Base-by-base conservation (phyloP, 2,888 invertebrate species). In the Eupsilia transversa region DNA sequence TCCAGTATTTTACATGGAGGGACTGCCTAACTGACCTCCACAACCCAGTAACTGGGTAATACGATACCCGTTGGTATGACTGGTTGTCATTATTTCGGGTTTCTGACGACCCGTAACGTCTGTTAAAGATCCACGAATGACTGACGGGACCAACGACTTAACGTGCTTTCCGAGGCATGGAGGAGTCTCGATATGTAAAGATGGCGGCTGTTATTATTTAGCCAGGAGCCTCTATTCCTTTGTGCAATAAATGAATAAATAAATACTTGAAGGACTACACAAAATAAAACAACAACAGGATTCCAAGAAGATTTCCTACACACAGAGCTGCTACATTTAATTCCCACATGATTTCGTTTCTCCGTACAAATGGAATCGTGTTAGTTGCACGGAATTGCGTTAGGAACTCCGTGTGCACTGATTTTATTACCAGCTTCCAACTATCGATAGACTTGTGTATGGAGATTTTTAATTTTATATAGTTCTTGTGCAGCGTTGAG, bases 301-400 rank as follows among this genome's bases (percentile, higher is more conserved):
- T 46, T 54, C 7, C 49, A 66, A 30, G 56, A 63, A 20, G 9
- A 23, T 14, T 3, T 33, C 7, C 46, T 33, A 14, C 33, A 35
- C 23, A 43, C 3, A 49, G 35, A 41, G 17, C 23, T 43, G 27
- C 59, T 68, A 27, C 41, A 57, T 74, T 43, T 63, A 72, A 80
- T 74, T 82, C 79, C 80, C 68, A 27, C 46, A 38, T 38, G 52
- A 74, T 49, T 59, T 56, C 68, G 14, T 56, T 70, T 71, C 70
- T 66, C 46, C 35, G 27, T 56, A 63, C 80, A 80, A 82, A 82
- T 74, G 67, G 71, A 79, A 74, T 72, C 54, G 59, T 60, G 73
- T 81, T 83, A 71, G 49, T 77, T 77, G 68, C 56, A 38, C 30
- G 12, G 59, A 60, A 83, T 81, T 79, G 57, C 49, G 49, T 83